Percentiles rank a stretch among this genome's conserved stretches.
These are phyloP conservation scores for Zonotrichia albicollis DNA, from an alignment of 2,797 vertebrate genomes.

Conservation along the genomic window DNA sequence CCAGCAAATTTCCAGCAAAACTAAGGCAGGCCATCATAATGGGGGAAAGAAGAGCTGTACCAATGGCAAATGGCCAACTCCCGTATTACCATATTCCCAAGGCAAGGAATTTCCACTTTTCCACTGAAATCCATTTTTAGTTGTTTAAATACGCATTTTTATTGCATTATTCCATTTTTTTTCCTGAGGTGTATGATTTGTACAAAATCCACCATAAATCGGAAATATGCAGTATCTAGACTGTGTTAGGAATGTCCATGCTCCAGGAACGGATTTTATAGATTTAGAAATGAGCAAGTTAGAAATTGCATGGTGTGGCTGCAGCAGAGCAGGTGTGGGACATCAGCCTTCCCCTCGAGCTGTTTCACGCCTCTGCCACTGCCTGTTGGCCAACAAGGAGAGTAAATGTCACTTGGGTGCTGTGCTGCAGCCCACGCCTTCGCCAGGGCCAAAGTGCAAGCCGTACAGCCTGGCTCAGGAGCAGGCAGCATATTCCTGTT, in stretches of 20 bases:
- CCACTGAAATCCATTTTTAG: not conserved
- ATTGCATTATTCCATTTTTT: not conserved
- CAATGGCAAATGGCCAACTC: not conserved
- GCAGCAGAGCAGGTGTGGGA: not conserved
- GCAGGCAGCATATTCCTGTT: not conserved
- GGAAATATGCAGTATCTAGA: not conserved
- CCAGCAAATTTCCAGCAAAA: not conserved
- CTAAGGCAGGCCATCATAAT: not conserved
- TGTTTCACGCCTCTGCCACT: not conserved
- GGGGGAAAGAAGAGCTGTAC: not conserved
- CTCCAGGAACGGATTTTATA: not conserved
- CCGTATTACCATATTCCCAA: not conserved
- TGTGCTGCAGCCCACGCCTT: not conserved
- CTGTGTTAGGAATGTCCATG: not conserved
- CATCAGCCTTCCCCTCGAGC: not conserved
- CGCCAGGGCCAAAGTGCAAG: not conserved
- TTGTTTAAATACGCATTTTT: not conserved
- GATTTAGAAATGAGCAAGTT: not conserved
- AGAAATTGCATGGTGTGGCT: rapidly evolving
- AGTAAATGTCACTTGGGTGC: not conserved
- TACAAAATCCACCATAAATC: not conserved
- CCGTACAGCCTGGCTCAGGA: not conserved
- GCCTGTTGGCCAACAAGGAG: not conserved
- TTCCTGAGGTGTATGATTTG: not conserved
- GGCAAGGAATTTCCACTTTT: not conserved